Conservation (phyloP, 2,888 invertebrate genomes). For the Pherbina coryleti region DNA sequence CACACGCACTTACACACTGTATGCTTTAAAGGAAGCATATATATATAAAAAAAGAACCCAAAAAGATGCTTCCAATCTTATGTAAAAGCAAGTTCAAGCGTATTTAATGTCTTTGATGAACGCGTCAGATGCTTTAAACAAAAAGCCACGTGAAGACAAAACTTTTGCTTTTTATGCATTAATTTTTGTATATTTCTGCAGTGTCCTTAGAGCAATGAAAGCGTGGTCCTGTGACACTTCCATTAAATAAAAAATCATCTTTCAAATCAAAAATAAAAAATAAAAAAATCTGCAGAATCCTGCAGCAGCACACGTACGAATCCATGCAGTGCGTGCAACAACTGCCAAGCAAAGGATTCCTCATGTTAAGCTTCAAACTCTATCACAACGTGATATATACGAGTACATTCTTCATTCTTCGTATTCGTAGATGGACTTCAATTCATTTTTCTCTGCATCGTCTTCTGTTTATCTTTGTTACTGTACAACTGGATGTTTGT, state of each 20-base stretch:
- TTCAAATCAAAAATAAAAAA: not conserved
- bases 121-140: not conserved
- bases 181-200: not conserved
- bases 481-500: not conserved
- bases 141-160: not conserved
- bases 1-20: not conserved
- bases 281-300: constrained; percentile 1
- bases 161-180: not conserved
- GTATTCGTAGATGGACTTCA: not conserved
- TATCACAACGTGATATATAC: not conserved
- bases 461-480: not conserved
- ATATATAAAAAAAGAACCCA: not conserved
- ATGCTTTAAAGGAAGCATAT: not conserved
- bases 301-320: constrained; percentile 15
- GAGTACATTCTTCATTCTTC: no score
- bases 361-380: not conserved
- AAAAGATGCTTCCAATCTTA: not conserved
- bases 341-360: constrained; percentile 14
- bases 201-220: not conserved
- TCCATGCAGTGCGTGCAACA: constrained; percentile 14
- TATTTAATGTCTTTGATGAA: not conserved
- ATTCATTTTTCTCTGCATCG: not conserved
- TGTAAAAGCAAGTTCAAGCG: not conserved
- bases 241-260: not conserved
- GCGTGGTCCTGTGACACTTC: not conserved